Conservation (phyloP, 2,888 invertebrate species). For the Xestia xanthographa region DNA sequence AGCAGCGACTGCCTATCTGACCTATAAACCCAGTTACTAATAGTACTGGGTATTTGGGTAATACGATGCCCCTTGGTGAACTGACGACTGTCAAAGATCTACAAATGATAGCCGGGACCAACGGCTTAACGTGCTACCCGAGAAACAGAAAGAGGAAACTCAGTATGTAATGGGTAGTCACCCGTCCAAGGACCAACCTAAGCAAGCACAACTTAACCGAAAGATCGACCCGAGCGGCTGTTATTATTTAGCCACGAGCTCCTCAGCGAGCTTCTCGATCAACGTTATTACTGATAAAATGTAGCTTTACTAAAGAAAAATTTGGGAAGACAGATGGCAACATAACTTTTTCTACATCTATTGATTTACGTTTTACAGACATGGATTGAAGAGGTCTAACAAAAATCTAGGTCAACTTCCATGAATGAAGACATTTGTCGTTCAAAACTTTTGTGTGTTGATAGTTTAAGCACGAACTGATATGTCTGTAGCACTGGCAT, state of each 20-base stretch:
- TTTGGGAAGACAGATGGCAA: not conserved
- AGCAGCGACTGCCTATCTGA: no score
- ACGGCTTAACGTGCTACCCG: no score
- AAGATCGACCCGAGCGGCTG: not conserved
- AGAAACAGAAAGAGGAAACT: no score
- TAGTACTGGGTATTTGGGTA: no score
- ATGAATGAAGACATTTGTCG: conserved; percentile 23
- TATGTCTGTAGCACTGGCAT: not conserved
- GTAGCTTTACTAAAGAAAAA: not conserved
- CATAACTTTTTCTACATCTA: not conserved
- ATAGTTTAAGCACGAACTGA: conserved; percentile 20
- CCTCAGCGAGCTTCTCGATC: not conserved
- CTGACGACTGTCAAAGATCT: no score
- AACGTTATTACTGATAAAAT: not conserved
- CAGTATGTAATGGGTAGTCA: no score
- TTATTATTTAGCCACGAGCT: not conserved
- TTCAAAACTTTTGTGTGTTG: conserved; percentile 23
- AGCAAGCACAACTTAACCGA: not conserved
- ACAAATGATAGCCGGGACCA: no score
- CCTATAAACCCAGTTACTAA: no score
- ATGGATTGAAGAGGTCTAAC: not conserved
- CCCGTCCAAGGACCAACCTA: not conserved
- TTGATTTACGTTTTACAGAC: not conserved
- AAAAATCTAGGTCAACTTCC: conserved; percentile 24
- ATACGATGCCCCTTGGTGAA: no score